Evolutionary conservation across 2,113 vertebrate genomes (phyloP), one percentile per base, ranked within the genome.

Genomic region (Stegastes partitus): DNA sequence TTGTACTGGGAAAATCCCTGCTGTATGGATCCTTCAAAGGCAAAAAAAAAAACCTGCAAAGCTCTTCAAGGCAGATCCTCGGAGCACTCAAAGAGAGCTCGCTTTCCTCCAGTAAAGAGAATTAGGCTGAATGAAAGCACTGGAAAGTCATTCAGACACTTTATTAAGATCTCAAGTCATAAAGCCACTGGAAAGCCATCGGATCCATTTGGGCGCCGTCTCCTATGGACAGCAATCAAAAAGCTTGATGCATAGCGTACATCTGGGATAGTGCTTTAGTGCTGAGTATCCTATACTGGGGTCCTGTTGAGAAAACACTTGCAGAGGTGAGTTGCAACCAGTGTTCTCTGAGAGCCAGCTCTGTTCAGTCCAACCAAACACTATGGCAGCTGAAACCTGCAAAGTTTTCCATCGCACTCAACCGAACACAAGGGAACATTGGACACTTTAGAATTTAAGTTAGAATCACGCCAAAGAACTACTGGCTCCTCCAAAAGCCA

Each of bases 131-230:
- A 75, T 71, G 67, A 89, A 81, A 81, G 61, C 57, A 55, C 73
- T 87, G 87, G 88, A 89, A 90, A 89, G 84, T 91, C 86, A 88
- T 89, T 93, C 76, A 89, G 87, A 90, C 84, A 85, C 83, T 91
- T 90, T 90, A 90, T 91, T 89, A 92, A 91, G 87, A 91, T 91
- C 81, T 88, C 73, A 85, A 90, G 83, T 93, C 87, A 89, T 90
- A 89, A 90, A 91, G 86, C 70, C 87, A 79, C 86, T 89, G 87
- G 77, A 89, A 88, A 87, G 85, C 79, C 62, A 87, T 78, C 51
- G 66, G 86, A 89, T 89, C 71, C 68, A 69, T 80, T 83, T 73
- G 79, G 87, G 76, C 74, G 28, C 84, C 49, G 16, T 62, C 79
- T 87, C 72, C 74, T 63, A 47, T 68, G 81, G 83, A 82, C 81